Percentiles rank a stretch among this genome's conserved stretches.
Conservation (phyloP, 1,140 invertebrate species). For the Drosophila parvula region DNA sequence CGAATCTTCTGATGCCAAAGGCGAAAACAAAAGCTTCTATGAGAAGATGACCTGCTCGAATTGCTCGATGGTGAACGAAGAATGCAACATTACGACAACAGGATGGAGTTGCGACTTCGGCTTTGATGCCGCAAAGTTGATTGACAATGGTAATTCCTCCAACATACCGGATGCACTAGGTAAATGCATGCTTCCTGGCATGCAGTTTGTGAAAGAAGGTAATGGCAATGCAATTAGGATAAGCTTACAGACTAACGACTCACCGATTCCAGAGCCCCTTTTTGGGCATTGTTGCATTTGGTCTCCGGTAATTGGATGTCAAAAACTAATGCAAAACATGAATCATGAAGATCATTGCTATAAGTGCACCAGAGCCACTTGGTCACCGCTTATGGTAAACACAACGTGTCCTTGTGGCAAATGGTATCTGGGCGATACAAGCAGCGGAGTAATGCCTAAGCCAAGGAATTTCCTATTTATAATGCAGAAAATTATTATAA, state of each 20-base stretch:
- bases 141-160: background rate
- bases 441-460: background rate
- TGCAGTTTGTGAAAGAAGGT: constrained; percentile 3
- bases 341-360: background rate
- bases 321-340: background rate
- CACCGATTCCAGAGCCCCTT: background rate
- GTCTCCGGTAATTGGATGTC: constrained; percentile 24
- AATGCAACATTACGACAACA: background rate
- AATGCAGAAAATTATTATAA: background rate
- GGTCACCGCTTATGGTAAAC: background rate
- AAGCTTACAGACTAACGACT: background rate
- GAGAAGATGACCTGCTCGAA: constrained; percentile 11
- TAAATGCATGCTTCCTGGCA: constrained; percentile 1
- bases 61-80: background rate
- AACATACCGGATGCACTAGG: background rate
- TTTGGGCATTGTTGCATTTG: constrained; percentile 17
- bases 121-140: background rate
- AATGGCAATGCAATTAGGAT: background rate
- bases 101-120: constrained; percentile 14
- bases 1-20: background rate
- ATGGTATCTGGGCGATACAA: background rate
- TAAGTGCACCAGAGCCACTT: constrained; percentile 1
- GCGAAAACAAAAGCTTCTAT: background rate
- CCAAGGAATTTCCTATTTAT: background rate
- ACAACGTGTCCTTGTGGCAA: constrained; percentile 21